Percentiles rank a stretch among this genome's conserved stretches.
These are phyloP conservation scores for Drosophila subpulchrella DNA, from an alignment of 1,140 invertebrate species.

Conservation along the genomic window DNA sequence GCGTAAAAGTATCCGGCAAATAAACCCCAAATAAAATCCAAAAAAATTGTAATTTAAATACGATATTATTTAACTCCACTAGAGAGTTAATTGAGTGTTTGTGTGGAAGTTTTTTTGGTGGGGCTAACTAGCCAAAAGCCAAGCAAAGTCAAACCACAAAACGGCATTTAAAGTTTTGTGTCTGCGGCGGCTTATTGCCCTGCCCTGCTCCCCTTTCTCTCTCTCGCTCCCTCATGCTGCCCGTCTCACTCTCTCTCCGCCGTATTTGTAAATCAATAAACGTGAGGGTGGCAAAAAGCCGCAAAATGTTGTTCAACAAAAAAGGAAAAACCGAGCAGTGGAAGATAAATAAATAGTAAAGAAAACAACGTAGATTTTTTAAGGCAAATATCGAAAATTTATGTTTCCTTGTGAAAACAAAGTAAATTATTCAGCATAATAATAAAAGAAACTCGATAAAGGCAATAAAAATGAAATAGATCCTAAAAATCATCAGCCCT, in stretches of 20 bases:
- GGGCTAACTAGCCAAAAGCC: slow-evolving; percentile 25
- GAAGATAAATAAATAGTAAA: slow-evolving; percentile 15
- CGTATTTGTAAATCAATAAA: slow-evolving; percentile 83
- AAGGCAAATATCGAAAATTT: background rate
- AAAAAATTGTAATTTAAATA: slow-evolving; percentile 35
- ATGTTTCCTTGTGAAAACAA: background rate
- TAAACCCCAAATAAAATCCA: slow-evolving; percentile 24
- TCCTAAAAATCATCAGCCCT: too few relatives aligned
- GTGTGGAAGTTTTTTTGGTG: slow-evolving; percentile 7
- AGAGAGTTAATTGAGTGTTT: slow-evolving; percentile 25
- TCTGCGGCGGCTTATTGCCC: slow-evolving; percentile 70
- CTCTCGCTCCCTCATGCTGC: slow-evolving; percentile 13
- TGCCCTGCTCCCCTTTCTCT: slow-evolving; percentile 38
- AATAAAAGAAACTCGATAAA: too few relatives aligned
- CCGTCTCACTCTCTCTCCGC: slow-evolving; percentile 38
- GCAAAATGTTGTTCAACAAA: slow-evolving; percentile 66
- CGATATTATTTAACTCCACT: slow-evolving; percentile 1
- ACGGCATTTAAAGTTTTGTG: slow-evolving; percentile 76
- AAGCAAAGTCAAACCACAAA: slow-evolving; percentile 70
- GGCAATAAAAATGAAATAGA: too few relatives aligned
- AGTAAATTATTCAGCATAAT: background rate
- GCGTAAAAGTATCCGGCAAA: slow-evolving; percentile 55
- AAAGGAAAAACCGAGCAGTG: slow-evolving; percentile 14
- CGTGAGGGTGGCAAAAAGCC: slow-evolving; percentile 78
- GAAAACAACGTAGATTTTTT: background rate